Conservation (phyloP, 2,797 vertebrate species). For the Tragelaphus oryx region DNA sequence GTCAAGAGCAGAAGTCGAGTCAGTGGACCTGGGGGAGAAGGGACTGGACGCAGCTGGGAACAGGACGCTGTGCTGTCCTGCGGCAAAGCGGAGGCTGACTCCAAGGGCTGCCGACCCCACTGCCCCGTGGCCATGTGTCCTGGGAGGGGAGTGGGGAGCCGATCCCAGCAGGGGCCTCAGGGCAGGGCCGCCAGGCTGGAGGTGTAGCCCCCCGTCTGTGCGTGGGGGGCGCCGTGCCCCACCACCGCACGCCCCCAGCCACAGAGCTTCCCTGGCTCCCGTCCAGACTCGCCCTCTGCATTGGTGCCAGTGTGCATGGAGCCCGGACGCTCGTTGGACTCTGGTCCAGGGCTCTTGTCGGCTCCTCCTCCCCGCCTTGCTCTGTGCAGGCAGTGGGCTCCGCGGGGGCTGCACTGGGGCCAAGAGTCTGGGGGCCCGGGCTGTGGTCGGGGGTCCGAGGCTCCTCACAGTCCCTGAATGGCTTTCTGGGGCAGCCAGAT, state of each 20-base stretch:
- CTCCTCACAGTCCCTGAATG: neutral
- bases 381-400: neutral
- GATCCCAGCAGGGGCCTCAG: accelerated
- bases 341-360: accelerated
- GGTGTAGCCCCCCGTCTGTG: neutral
- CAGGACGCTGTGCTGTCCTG: neutral
- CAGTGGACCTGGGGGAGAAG: neutral
- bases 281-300: accelerated
- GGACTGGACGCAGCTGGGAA: neutral
- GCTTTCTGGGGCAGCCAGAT: neutral
- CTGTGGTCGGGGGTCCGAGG: neutral
- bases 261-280: accelerated
- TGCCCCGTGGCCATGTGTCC: neutral
- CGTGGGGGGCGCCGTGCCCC: accelerated
- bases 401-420: neutral
- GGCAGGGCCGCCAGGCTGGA: neutral
- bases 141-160: too few species aligned
- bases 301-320: neutral
- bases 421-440: neutral
- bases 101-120: neutral
- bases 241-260: accelerated
- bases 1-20: neutral
- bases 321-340: neutral
- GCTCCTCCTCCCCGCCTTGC: neutral
- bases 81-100: neutral